Conservation (phyloP, 2,113 vertebrate species). For the Ailurus styani region DNA sequence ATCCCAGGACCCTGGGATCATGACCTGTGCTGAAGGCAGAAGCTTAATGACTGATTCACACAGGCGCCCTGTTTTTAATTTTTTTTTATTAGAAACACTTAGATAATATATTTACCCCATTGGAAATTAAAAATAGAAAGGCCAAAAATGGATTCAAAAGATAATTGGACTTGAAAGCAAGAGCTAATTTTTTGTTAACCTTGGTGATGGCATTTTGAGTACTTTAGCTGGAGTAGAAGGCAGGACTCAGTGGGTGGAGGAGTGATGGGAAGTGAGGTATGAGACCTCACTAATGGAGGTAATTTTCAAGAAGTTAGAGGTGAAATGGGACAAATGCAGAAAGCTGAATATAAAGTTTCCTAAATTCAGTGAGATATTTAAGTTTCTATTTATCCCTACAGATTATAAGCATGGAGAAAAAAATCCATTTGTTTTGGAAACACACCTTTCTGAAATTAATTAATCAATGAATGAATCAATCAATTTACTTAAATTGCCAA, state of each 20-base stretch:
- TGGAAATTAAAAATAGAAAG: not conserved
- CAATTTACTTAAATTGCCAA: not conserved
- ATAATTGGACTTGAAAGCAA: not conserved
- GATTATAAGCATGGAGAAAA: not conserved
- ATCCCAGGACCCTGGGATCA: too few relatives aligned
- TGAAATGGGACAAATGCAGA: not conserved
- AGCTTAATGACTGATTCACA: too few relatives aligned
- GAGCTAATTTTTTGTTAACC: not conserved
- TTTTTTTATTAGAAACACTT: not conserved
- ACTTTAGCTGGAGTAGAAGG: not conserved
- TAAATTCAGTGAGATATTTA: not conserved
- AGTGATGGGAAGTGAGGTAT: not conserved
- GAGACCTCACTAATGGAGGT: not conserved
- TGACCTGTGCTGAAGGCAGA: too few relatives aligned
- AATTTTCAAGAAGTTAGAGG: not conserved
- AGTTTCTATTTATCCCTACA: not conserved
- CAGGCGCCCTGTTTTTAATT: too few relatives aligned
- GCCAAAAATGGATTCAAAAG: not conserved
- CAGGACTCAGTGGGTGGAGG: not conserved
- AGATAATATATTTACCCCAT: not conserved
- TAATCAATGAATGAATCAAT: not conserved
- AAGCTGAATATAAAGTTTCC: not conserved
- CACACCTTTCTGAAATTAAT: not conserved
- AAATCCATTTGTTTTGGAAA: not conserved
- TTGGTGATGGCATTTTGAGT: not conserved